Evolutionary conservation across 2,797 vertebrate genomes (phyloP).

Genomic region (Chiroxiphia lanceolata): DNA sequence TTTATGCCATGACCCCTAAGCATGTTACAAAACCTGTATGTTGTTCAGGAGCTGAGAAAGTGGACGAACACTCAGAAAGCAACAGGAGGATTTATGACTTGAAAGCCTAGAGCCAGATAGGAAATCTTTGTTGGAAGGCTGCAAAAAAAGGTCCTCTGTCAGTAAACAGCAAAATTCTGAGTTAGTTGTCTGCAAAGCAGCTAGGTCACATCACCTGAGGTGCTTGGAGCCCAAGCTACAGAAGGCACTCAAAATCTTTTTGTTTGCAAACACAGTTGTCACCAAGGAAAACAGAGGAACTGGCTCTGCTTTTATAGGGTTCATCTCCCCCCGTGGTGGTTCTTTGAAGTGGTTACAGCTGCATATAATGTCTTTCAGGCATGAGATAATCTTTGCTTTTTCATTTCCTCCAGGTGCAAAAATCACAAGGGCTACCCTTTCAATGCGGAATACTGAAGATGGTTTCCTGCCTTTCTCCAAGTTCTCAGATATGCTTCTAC

Average conservation of each 20-base stretch:
- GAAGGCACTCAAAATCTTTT: background rate
- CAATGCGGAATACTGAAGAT: slow-evolving; percentile 55
- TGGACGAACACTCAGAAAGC: background rate
- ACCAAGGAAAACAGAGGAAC: background rate
- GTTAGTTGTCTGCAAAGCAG: background rate
- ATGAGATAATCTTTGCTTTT: background rate
- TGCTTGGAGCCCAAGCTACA: background rate
- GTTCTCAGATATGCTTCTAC: background rate
- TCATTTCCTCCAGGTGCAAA: slow-evolving; percentile 14
- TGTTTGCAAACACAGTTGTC: background rate
- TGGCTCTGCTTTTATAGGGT: background rate
- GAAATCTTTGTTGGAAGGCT: background rate
- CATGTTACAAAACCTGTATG: background rate
- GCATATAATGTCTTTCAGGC: background rate
- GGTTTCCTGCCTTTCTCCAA: slow-evolving; percentile 1
- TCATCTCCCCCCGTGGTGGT: background rate
- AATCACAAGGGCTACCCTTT: slow-evolving; percentile 49
- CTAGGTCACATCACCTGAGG: background rate
- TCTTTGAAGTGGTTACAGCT: background rate
- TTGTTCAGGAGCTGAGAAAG: background rate
- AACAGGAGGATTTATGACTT: background rate
- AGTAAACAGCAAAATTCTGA: background rate
- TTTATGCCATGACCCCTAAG: background rate
- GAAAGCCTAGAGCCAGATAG: background rate
- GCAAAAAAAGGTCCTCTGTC: background rate